Evolutionary conservation across 2,888 invertebrate species (phyloP).

Genomic region (Rotaria magnacalcarata): DNA sequence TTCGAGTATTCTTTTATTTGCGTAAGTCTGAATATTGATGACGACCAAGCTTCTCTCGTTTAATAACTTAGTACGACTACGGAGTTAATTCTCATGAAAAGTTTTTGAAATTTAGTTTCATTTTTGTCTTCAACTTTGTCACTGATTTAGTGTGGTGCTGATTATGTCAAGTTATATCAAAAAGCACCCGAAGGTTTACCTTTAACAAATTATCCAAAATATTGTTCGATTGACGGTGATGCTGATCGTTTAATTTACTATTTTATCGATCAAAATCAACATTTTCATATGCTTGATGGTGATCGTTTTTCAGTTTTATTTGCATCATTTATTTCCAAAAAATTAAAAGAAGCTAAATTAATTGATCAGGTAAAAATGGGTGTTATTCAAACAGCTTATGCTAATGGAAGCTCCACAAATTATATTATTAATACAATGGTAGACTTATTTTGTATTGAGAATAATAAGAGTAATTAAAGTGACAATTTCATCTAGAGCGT

Average conservation of each 20-base stretch:
- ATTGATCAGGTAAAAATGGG: slow-evolving; percentile 70
- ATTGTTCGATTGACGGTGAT: slow-evolving; percentile 91
- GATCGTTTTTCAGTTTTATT: slow-evolving; percentile 75
- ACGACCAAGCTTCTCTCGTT: too few relatives aligned
- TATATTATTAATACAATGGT: slow-evolving; percentile 69
- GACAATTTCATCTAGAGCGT: slow-evolving; percentile 68
- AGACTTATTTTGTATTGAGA: slow-evolving; percentile 28
- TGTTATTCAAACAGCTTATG: slow-evolving; percentile 93
- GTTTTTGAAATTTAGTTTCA: too few relatives aligned
- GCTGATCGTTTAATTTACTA: slow-evolving; percentile 92
- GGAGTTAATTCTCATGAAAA: too few relatives aligned
- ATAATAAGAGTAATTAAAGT: too few relatives aligned
- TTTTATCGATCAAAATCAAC: slow-evolving; percentile 69
- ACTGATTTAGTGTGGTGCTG: slow-evolving; percentile 81
- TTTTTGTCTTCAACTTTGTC: too few relatives aligned
- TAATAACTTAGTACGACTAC: too few relatives aligned
- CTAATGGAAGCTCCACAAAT: slow-evolving; percentile 89
- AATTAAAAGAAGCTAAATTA: slow-evolving; percentile 60
- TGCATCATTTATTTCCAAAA: slow-evolving; percentile 64
- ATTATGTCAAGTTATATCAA: slow-evolving; percentile 86
- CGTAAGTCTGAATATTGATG: too few relatives aligned
- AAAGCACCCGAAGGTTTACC: slow-evolving; percentile 65
- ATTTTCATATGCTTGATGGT: slow-evolving; percentile 74
- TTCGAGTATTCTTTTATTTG: too few relatives aligned
- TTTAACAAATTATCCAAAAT: slow-evolving; percentile 65